phyloP scores from a whole-genome alignment of 2,888 invertebrate species.

The Cataglyphis livida region DNA sequence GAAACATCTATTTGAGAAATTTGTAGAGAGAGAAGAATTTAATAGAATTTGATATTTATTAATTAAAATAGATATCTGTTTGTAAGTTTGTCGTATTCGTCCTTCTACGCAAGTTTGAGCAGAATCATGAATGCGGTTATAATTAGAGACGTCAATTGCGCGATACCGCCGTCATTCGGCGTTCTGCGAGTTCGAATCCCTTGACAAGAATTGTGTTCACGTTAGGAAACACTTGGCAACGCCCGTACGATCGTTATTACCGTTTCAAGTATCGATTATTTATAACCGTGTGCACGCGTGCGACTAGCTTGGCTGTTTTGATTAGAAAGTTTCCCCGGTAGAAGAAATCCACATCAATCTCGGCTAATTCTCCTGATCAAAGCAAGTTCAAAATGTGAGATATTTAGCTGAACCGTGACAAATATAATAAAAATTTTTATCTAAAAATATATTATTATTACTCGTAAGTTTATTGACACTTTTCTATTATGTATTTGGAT shows the following conservation, averaged over 20 bases:
- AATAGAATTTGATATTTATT: neutral
- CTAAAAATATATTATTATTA: neutral
- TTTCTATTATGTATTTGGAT: neutral
- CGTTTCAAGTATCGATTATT: slow-evolving; percentile 72
- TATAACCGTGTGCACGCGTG: slow-evolving; percentile 69
- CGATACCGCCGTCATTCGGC: slow-evolving; percentile 18
- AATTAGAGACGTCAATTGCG: slow-evolving; percentile 57
- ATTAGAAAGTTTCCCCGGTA: neutral
- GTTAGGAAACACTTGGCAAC: slow-evolving; percentile 78
- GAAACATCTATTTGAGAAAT: neutral
- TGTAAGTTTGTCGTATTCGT: neutral
- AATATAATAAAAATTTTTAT: neutral
- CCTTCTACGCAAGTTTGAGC: neutral
- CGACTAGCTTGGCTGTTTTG: slow-evolving; percentile 30
- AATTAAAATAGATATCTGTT: neutral
- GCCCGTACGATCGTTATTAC: slow-evolving; percentile 65
- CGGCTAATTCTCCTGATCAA: neutral
- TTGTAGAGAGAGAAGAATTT: neutral
- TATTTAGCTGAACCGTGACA: slow-evolving; percentile 3
- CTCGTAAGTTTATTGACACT: neutral
- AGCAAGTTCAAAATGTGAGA: neutral
- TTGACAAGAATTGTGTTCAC: slow-evolving; percentile 61
- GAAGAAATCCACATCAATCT: slow-evolving; percentile 16
- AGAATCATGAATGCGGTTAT: slow-evolving; percentile 54
- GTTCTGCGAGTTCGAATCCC: slow-evolving; percentile 30